These are phyloP conservation scores for Minunthozetes semirufus DNA, from an alignment of 2,888 invertebrate species.

Conservation along the genomic window DNA sequence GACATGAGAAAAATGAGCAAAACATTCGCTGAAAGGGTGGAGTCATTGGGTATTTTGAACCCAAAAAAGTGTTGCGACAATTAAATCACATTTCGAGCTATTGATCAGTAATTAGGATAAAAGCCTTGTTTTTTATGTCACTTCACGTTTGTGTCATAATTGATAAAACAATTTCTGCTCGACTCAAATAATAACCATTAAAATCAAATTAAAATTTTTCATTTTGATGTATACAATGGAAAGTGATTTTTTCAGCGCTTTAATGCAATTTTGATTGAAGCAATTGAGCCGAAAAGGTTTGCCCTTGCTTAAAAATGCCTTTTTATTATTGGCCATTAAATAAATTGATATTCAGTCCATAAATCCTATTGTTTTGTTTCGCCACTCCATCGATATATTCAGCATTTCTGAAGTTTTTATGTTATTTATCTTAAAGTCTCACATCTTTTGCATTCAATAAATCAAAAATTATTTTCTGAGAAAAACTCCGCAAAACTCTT, in stretches of 20 bases:
- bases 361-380: not conserved
- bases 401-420: not conserved
- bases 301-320: not conserved
- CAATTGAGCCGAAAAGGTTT: not conserved
- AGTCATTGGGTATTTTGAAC: not conserved
- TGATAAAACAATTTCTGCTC: not conserved
- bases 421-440: slow-evolving; percentile 2
- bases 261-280: slow-evolving; percentile 11
- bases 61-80: not conserved
- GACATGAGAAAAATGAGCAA: not conserved
- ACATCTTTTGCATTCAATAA: not conserved
- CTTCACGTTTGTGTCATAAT: not conserved
- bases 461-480: not conserved
- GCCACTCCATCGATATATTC: not conserved
- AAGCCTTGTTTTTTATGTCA: not conserved
- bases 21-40: not conserved
- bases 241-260: not conserved
- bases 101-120: slow-evolving; percentile 6
- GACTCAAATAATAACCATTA: too few species aligned
- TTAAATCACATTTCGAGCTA: not conserved
- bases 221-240: not conserved
- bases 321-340: slow-evolving; percentile 2
- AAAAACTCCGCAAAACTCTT: not conserved
- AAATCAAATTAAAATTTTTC: too few species aligned
- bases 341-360: slow-evolving; percentile 12